Percentiles rank a stretch among this genome's conserved stretches.
These are phyloP conservation scores for Gadus macrocephalus DNA, from an alignment of 2,113 vertebrate species.

Conservation along the genomic window DNA sequence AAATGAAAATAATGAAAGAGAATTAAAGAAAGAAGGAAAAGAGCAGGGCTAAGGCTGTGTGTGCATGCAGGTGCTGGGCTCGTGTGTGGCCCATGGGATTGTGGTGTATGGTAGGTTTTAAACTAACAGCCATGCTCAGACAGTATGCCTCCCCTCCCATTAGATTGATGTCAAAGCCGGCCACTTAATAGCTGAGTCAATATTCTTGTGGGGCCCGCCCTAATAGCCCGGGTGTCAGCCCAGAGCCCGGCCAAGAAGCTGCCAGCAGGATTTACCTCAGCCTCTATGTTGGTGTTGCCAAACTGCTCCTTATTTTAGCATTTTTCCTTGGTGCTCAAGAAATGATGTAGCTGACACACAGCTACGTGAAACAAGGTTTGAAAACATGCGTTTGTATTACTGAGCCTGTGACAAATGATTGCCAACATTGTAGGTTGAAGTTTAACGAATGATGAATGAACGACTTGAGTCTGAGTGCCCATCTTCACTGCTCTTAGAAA, in stretches of 20 bases:
- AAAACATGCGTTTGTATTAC: no score
- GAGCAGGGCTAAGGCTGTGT: not conserved
- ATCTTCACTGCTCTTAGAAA: no score
- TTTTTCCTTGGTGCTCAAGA: not conserved
- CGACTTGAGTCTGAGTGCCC: no score
- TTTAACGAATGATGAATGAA: no score
- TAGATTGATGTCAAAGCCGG: constrained; percentile 55
- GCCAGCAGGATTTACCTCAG: constrained; percentile 37
- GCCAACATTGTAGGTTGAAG: no score
- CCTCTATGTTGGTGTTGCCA: constrained; percentile 16
- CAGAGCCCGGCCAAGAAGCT: constrained; percentile 1
- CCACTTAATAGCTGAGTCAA: constrained; percentile 63
- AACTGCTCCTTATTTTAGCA: constrained; percentile 20
- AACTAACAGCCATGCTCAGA: constrained; percentile 50
- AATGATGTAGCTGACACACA: no score
- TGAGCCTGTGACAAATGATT: no score
- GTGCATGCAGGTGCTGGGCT: constrained; percentile 33
- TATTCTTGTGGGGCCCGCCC: constrained; percentile 55
- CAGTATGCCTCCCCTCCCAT: constrained; percentile 55
- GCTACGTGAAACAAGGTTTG: no score
- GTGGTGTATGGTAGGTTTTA: constrained; percentile 42
- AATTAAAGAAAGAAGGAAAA: not conserved
- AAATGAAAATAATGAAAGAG: no score
- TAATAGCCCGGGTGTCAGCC: constrained; percentile 56
- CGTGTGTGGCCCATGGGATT: constrained; percentile 52